Percentiles rank a stretch among this genome's conserved stretches.
Evolutionary conservation across 37 sponge, comb jelly and placozoan species (phyloP).

Genomic region (Agelas oroides): DNA sequence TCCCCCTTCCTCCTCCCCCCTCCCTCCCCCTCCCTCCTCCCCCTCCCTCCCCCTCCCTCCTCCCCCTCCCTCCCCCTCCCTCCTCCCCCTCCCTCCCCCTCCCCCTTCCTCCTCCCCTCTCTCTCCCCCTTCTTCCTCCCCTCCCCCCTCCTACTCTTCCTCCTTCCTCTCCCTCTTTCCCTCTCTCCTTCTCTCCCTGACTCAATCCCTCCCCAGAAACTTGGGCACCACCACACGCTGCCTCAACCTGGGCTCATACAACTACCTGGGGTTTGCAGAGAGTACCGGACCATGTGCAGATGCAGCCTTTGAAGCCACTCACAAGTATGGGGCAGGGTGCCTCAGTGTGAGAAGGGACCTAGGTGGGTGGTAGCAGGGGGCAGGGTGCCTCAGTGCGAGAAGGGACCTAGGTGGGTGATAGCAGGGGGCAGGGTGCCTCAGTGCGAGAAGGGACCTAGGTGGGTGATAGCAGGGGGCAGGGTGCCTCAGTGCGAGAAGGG

Average conservation of each 20-base stretch:
- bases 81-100: too few relatives aligned
- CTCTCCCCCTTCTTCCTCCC: background rate
- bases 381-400: slow-evolving; percentile 66
- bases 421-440: slow-evolving; percentile 79
- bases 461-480: slow-evolving; percentile 80
- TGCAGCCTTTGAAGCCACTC: slow-evolving; percentile 61
- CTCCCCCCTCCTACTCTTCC: background rate
- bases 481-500: slow-evolving; percentile 66
- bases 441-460: slow-evolving; percentile 85
- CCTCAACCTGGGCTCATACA: slow-evolving; percentile 97
- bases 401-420: slow-evolving; percentile 85
- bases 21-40: too few relatives aligned
- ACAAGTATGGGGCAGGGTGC: slow-evolving; percentile 74
- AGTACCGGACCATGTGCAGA: slow-evolving; percentile 89
- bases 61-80: too few relatives aligned
- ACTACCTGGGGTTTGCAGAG: slow-evolving; percentile 99
- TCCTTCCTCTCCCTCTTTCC: background rate
- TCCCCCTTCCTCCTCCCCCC: too few relatives aligned
- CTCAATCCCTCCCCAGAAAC: slow-evolving; percentile 11
- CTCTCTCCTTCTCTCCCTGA: background rate
- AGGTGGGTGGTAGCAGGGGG: slow-evolving; percentile 89
- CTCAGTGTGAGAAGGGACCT: slow-evolving; percentile 79
- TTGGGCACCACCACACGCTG: slow-evolving; percentile 67
- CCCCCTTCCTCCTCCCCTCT: background rate
- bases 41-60: too few relatives aligned